phyloP scores from a whole-genome alignment of 2,888 invertebrate species.

The Pheosia gnoma region DNA sequence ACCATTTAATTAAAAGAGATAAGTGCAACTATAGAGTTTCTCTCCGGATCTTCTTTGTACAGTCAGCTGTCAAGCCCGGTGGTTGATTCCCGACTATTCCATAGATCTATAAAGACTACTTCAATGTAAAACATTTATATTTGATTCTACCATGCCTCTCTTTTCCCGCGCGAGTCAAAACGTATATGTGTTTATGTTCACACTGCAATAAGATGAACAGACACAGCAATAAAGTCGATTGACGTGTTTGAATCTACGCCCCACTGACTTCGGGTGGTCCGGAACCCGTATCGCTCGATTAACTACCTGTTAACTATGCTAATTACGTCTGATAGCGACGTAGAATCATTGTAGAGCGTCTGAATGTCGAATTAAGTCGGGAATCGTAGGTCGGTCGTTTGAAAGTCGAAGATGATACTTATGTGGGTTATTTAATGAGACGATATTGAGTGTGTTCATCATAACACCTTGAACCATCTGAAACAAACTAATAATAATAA shows the following conservation, averaged over 20 bases:
- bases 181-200: neutral
- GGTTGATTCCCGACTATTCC: too few relatives aligned
- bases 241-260: neutral
- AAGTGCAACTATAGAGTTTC: too few relatives aligned
- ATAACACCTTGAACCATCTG: too few relatives aligned
- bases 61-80: too few relatives aligned
- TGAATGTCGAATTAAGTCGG: constrained; percentile 1
- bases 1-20: too few relatives aligned
- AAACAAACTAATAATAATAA: too few relatives aligned
- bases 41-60: too few relatives aligned
- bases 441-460: neutral
- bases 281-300: constrained; percentile 4
- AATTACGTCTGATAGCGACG: constrained; percentile 3
- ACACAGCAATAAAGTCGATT: neutral
- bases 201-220: neutral
- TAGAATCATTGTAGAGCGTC: constrained; percentile 1
- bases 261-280: neutral
- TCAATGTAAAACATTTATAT: too few relatives aligned
- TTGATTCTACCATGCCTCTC: too few relatives aligned
- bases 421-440: neutral
- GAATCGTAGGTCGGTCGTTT: neutral
- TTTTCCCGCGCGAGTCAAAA: too few relatives aligned
- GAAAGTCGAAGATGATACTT: neutral
- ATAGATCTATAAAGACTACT: too few relatives aligned
- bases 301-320: neutral